Evolutionary conservation across 2,888 invertebrate species (phyloP).

Genomic region (Bibio marci): DNA sequence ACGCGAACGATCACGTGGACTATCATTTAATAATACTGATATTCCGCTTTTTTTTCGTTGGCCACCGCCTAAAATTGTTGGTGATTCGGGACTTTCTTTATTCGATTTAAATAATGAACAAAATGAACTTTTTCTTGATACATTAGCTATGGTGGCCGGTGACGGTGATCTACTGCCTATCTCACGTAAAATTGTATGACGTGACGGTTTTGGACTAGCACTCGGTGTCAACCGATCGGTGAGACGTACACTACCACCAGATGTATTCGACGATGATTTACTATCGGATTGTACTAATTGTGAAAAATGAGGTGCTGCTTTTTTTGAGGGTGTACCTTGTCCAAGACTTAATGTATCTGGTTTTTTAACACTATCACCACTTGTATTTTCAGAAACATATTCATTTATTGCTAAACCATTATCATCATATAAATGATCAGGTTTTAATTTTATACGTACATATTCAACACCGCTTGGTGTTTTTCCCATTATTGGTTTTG

Average conservation of each 20-base stretch:
- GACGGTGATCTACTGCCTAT: slow-evolving; percentile 35
- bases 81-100: slow-evolving; percentile 44
- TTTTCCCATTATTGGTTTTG: slow-evolving; percentile 21
- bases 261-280: not conserved
- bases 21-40: slow-evolving; percentile 22
- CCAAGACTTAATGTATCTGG: slow-evolving; percentile 41
- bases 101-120: slow-evolving; percentile 61
- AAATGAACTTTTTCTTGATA: slow-evolving; percentile 65
- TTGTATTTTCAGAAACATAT: slow-evolving; percentile 22
- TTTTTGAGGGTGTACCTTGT: slow-evolving; percentile 21
- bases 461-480: slow-evolving; percentile 32
- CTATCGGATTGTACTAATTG: slow-evolving; percentile 21
- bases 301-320: slow-evolving; percentile 28
- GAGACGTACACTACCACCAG: slow-evolving; percentile 5
- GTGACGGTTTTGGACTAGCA: slow-evolving; percentile 31
- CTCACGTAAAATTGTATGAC: slow-evolving; percentile 19
- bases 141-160: slow-evolving; percentile 48
- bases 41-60: slow-evolving; percentile 11
- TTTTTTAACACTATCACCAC: slow-evolving; percentile 28
- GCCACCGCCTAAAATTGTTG: slow-evolving; percentile 32
- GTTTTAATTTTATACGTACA: slow-evolving; percentile 53
- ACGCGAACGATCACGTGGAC: slow-evolving; percentile 34
- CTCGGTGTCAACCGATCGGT: slow-evolving; percentile 17
- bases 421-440: slow-evolving; percentile 51
- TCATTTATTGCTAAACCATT: slow-evolving; percentile 31